Evolutionary conservation across 2,113 vertebrate species (phyloP).

Genomic region (Apistogramma diplotaenia): DNA sequence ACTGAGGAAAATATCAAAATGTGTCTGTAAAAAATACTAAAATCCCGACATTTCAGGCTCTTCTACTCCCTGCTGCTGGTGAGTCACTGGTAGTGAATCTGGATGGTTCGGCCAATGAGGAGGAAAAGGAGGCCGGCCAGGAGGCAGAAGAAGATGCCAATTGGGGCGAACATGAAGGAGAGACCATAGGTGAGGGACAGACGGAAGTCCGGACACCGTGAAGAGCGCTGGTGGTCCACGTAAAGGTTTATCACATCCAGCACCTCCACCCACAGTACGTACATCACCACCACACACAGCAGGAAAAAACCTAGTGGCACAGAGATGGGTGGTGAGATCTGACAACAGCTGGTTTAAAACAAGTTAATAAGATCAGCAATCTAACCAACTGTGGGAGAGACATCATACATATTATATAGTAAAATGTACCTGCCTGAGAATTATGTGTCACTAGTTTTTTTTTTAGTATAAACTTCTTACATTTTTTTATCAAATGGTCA

Average conservation of each 20-base stretch:
- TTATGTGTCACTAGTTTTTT: not conserved
- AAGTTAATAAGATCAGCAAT: not conserved
- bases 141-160: slow-evolving; percentile 89
- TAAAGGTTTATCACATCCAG: slow-evolving; percentile 86
- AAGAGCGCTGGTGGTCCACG: slow-evolving; percentile 56
- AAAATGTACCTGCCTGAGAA: too few relatives aligned
- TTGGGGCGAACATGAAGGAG: slow-evolving; percentile 91
- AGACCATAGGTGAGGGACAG: slow-evolving; percentile 85
- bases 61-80: not conserved
- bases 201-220: slow-evolving; percentile 77
- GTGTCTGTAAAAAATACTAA: not conserved
- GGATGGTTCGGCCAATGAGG: slow-evolving; percentile 84
- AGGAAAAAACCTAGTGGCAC: slow-evolving; percentile 86
- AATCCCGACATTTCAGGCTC: not conserved
- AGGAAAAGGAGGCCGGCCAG: slow-evolving; percentile 91
- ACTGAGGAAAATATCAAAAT: not conserved
- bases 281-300: slow-evolving; percentile 87
- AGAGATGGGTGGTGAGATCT: not conserved
- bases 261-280: slow-evolving; percentile 91
- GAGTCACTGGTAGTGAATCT: slow-evolving; percentile 63
- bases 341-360: not conserved
- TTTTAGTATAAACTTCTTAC: not conserved
- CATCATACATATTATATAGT: not conserved
- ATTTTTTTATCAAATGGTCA: not conserved
- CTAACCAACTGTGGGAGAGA: not conserved